phyloP scores from a whole-genome alignment of 2,888 invertebrate species.

The Glaucopsyche alexis region DNA sequence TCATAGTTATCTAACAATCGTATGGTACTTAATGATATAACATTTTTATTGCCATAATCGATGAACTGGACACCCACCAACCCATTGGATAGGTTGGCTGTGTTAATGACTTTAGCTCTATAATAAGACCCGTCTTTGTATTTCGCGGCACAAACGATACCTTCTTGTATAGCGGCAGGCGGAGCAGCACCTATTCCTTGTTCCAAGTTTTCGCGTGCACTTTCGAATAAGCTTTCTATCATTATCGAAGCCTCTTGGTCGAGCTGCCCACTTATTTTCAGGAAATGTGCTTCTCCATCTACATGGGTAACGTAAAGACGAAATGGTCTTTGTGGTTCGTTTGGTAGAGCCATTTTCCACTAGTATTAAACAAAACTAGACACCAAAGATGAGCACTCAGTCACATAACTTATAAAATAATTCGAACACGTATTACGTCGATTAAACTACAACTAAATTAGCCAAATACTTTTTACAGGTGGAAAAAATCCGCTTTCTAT shows the following conservation, averaged over 20 bases:
- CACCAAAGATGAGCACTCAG: slow-evolving; percentile 36
- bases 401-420: slow-evolving; percentile 51
- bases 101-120: slow-evolving; percentile 80
- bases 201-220: slow-evolving; percentile 64
- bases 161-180: slow-evolving; percentile 72
- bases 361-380: slow-evolving; percentile 39
- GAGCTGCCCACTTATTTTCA: slow-evolving; percentile 86
- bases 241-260: slow-evolving; percentile 78
- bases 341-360: slow-evolving; percentile 58
- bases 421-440: slow-evolving; percentile 43
- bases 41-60: slow-evolving; percentile 83
- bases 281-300: slow-evolving; percentile 83
- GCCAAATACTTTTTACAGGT: slow-evolving; percentile 45
- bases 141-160: slow-evolving; percentile 83
- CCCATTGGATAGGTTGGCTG: slow-evolving; percentile 68
- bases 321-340: slow-evolving; percentile 61
- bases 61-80: slow-evolving; percentile 83
- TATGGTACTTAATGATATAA: slow-evolving; percentile 80
- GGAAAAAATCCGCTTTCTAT: slow-evolving; percentile 50
- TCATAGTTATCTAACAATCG: slow-evolving; percentile 78
- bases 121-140: slow-evolving; percentile 84
- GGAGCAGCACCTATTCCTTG: slow-evolving; percentile 69
- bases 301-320: slow-evolving; percentile 82
- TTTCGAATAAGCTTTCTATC: slow-evolving; percentile 75
- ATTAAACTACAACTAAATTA: slow-evolving; percentile 43